These are phyloP conservation scores for Muscicapa comitata DNA, from an alignment of 2,797 vertebrate genomes.

Conservation along the genomic window DNA sequence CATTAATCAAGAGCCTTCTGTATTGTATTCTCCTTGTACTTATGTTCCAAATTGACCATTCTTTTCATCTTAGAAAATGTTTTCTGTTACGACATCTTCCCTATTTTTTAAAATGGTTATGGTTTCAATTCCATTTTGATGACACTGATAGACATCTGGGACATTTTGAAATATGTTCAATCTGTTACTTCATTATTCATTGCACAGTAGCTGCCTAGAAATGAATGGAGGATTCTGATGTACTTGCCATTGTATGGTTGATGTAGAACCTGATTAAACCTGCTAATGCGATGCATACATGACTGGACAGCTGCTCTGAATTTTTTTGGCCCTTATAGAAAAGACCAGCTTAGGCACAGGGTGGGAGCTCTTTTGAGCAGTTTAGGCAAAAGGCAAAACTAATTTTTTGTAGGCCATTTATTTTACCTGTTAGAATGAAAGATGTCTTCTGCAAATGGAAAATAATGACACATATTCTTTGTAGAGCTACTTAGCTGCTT, in stretches of 20 bases:
- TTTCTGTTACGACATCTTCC: background rate
- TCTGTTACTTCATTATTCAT: background rate
- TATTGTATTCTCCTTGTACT: background rate
- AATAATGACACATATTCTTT: background rate
- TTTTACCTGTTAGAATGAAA: background rate
- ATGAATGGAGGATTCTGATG: background rate
- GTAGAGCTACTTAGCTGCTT: background rate
- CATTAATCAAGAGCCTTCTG: background rate
- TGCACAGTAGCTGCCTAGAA: background rate
- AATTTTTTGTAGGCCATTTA: background rate
- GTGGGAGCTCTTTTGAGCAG: background rate
- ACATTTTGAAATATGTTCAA: background rate
- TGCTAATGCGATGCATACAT: background rate
- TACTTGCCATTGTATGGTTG: background rate
- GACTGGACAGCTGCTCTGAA: background rate
- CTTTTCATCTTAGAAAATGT: background rate
- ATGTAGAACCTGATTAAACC: background rate
- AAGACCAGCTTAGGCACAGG: background rate
- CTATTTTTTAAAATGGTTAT: background rate
- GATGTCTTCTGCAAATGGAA: background rate
- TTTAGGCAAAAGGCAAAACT: background rate
- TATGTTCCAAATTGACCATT: background rate
- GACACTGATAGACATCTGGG: background rate
- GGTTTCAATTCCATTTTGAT: background rate
- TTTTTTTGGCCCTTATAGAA: background rate